phyloP scores from a whole-genome alignment of 2,888 invertebrate genomes.

The Mycalesis mineus region DNA sequence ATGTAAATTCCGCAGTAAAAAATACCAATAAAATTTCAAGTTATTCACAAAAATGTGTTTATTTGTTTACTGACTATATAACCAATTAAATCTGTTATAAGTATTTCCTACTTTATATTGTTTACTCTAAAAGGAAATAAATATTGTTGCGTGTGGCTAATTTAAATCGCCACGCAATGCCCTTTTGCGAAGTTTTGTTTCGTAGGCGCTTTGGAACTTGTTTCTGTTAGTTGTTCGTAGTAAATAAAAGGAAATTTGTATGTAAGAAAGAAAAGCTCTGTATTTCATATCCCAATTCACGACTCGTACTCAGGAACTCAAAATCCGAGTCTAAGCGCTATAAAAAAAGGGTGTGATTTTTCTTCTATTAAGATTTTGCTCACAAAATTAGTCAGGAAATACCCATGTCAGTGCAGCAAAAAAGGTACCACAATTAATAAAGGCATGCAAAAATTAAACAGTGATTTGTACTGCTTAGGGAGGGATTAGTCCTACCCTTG shows the following conservation, averaged over 20 bases:
- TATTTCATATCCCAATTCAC: no score
- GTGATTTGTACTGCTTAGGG: conserved; percentile 17
- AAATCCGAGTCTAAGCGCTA: no score
- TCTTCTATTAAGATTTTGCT: no score
- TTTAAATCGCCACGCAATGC: not conserved
- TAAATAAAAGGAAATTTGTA: no score
- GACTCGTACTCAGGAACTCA: no score
- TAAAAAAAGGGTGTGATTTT: no score
- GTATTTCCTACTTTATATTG: not conserved
- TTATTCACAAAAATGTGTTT: not conserved
- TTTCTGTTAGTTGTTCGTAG: not conserved
- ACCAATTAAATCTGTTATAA: conserved; percentile 34
- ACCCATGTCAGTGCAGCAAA: not conserved
- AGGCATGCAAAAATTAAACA: conserved; percentile 15
- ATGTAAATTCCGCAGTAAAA: no score
- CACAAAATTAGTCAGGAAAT: no score
- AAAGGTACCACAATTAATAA: not conserved
- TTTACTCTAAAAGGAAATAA: not conserved
- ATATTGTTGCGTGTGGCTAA: not conserved
- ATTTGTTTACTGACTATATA: conserved; percentile 31
- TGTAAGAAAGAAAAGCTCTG: no score
- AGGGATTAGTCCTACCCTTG: conserved; percentile 18
- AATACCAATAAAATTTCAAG: no score
- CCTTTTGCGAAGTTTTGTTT: no score
- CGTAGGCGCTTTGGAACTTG: not conserved